Conservation (phyloP, 2,888 invertebrate species). For the Agonopterix arenella region DNA sequence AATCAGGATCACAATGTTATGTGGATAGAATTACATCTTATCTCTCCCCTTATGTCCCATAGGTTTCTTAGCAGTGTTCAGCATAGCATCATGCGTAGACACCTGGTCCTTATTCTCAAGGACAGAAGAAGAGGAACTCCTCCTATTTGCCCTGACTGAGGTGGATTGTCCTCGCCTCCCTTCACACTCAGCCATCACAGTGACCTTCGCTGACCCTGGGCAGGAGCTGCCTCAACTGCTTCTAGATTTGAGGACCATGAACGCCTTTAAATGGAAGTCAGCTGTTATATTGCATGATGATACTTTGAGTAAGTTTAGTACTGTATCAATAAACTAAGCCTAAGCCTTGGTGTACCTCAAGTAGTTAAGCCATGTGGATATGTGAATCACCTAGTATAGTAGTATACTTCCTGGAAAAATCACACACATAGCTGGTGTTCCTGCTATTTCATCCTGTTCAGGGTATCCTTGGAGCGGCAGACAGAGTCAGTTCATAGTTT, state of each 20-base stretch:
- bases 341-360: no score
- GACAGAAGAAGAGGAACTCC: conserved; percentile 79
- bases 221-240: conserved; percentile 87
- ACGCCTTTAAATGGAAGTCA: conserved; percentile 83
- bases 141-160: conserved; percentile 86
- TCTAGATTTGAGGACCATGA: conserved; percentile 82
- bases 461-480: no score
- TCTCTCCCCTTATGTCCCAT: conserved; percentile 6
- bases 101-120: conserved; percentile 84
- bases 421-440: no score
- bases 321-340: no score
- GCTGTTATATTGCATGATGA: conserved; percentile 84
- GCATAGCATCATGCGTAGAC: conserved; percentile 83
- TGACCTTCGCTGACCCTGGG: conserved; percentile 81
- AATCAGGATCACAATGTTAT: not conserved
- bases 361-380: no score
- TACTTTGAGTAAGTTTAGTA: conserved; percentile 77
- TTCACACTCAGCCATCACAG: conserved; percentile 80
- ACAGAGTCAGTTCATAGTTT: no score
- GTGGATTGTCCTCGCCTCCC: conserved; percentile 88
- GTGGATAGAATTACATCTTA: not conserved
- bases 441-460: no score
- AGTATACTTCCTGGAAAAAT: no score
- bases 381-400: no score
- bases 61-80: conserved; percentile 86